phyloP scores from a whole-genome alignment of 2,888 invertebrate species.

The Tiliacea aurago region DNA sequence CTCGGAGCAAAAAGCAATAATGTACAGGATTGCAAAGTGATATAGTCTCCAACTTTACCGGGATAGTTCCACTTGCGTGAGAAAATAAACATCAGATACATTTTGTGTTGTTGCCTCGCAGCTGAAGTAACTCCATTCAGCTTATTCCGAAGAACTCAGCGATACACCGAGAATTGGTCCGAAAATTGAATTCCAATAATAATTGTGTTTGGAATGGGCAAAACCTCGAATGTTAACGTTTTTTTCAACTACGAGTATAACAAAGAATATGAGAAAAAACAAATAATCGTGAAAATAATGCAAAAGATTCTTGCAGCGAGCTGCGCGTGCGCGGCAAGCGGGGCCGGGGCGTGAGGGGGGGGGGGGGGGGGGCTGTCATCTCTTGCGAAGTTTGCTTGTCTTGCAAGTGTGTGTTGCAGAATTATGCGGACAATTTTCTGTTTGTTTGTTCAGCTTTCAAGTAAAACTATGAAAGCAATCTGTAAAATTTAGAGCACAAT shows the following conservation, averaged over 20 bases:
- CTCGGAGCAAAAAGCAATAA: constrained; percentile 18
- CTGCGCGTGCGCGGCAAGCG: too few species aligned
- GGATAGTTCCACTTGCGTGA: constrained; percentile 2
- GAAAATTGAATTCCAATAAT: constrained; percentile 64
- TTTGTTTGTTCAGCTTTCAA: constrained; percentile 51
- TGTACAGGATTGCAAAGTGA: constrained; percentile 9
- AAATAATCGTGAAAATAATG: constrained; percentile 42
- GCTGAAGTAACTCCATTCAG: constrained; percentile 29
- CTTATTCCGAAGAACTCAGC: constrained; percentile 34
- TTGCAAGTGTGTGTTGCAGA: constrained; percentile 39
- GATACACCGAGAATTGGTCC: constrained; percentile 34
- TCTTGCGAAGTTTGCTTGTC: constrained; percentile 25
- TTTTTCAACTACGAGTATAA: constrained; percentile 34
- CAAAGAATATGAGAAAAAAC: constrained; percentile 39
- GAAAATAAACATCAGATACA: constrained; percentile 32
- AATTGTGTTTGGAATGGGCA: constrained; percentile 44
- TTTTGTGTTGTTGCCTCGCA: constrained; percentile 16
- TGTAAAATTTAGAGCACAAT: constrained; percentile 41
- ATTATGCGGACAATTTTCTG: constrained; percentile 52
- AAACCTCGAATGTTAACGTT: constrained; percentile 36
- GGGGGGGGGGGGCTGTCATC: constrained; percentile 2
- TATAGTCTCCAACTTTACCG: constrained; percentile 20
- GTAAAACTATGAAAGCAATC: constrained; percentile 52
- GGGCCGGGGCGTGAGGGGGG: neutral
- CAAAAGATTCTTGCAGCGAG: constrained; percentile 2